Percentiles rank a stretch among this genome's conserved stretches.
These are phyloP conservation scores for Leucophenga varia DNA, from an alignment of 1,140 invertebrate genomes.

Conservation along the genomic window DNA sequence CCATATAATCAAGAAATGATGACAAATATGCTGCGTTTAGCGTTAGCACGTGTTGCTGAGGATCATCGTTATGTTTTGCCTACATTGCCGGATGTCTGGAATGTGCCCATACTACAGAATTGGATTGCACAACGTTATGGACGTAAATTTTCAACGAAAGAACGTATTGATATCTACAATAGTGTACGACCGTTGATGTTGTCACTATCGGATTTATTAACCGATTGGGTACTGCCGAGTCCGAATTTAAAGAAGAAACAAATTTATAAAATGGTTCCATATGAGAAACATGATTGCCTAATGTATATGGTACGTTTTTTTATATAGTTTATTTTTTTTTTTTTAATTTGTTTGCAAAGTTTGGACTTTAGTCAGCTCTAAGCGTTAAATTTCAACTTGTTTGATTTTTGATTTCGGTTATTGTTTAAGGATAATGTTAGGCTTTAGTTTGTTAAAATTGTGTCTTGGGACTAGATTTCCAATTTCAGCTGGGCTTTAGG, in stretches of 20 bases:
- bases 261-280: neutral
- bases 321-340: too few species aligned
- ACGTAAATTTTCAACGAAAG: conserved; percentile 19
- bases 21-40: conserved; percentile 22
- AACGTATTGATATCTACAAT: neutral
- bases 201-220: too few species aligned
- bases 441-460: too few species aligned
- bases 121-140: conserved; percentile 39
- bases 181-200: conserved; percentile 3
- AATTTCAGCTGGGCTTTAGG: too few species aligned
- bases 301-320: too few species aligned
- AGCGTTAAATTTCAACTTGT: neutral
- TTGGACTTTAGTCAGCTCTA: neutral
- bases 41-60: conserved; percentile 19
- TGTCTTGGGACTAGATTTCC: neutral
- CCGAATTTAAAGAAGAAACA: neutral
- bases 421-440: too few species aligned
- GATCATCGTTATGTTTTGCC: conserved; percentile 31
- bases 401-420: too few species aligned
- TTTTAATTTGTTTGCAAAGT: too few species aligned
- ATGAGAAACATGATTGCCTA: neutral
- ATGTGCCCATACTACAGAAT: conserved; percentile 27
- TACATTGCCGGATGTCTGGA: conserved; percentile 33
- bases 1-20: conserved; percentile 21
- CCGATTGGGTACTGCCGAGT: neutral